Evolutionary conservation across 1,140 invertebrate genomes (phyloP).

Genomic region (Heliconius congener): DNA sequence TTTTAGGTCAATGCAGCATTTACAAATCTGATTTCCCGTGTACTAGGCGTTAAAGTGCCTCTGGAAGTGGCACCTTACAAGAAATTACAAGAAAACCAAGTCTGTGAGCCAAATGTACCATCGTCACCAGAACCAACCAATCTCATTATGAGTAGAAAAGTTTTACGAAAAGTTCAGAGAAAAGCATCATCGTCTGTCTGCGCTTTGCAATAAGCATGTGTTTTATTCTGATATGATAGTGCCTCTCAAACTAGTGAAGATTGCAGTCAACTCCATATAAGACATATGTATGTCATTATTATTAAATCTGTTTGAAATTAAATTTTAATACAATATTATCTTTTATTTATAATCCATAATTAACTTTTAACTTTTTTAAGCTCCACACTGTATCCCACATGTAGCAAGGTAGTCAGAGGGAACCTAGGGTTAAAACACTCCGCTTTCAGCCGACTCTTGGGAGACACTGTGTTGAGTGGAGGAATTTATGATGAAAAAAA

Average conservation of each 20-base stretch:
- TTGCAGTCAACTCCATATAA: too few relatives aligned
- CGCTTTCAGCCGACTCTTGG: not conserved
- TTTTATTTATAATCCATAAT: not conserved
- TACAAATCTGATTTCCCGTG: slow-evolving; percentile 63
- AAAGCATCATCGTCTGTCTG: slow-evolving; percentile 74
- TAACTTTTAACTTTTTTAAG: too few relatives aligned
- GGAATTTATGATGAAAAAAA: not conserved
- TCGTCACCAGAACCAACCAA: slow-evolving; percentile 43
- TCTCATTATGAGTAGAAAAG: slow-evolving; percentile 75
- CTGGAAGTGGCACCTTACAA: slow-evolving; percentile 36
- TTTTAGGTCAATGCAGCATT: slow-evolving; percentile 70
- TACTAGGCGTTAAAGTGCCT: slow-evolving; percentile 57
- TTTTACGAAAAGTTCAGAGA: slow-evolving; percentile 64
- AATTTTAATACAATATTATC: not conserved
- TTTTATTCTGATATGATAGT: not conserved
- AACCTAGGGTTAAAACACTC: too few relatives aligned
- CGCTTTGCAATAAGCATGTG: slow-evolving; percentile 57
- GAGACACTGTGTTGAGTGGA: too few relatives aligned
- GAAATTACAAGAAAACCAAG: slow-evolving; percentile 34
- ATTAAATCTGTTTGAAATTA: not conserved
- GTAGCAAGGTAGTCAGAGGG: too few relatives aligned
- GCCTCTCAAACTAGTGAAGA: too few relatives aligned
- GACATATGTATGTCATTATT: too few relatives aligned
- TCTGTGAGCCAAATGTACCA: slow-evolving; percentile 17
- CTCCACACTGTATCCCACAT: too few relatives aligned